Conservation (phyloP, 2,888 invertebrate species). For the Hydrotaea cyrtoneurina region DNA sequence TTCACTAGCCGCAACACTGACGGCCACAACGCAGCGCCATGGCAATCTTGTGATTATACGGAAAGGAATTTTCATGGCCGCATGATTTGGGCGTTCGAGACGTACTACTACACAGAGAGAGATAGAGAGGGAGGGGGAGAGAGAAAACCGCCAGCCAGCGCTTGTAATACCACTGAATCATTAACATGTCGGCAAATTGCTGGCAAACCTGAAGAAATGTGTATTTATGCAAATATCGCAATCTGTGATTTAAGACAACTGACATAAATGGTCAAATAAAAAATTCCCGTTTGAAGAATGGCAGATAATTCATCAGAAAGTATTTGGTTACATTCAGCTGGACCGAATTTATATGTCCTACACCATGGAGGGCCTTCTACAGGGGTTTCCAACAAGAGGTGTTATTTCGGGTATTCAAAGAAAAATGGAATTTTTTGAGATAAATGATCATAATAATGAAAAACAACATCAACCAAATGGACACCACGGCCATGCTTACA, state of each 20-base stretch:
- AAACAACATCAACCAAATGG: no score
- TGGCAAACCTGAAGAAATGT: not conserved
- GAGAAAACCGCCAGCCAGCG: not conserved
- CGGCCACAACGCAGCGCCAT: not conserved
- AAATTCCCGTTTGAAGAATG: not conserved
- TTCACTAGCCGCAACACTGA: constrained; percentile 51
- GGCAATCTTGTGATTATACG: not conserved
- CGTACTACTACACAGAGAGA: no score
- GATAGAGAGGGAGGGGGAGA: no score
- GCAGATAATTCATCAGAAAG: not conserved
- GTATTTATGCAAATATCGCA: not conserved
- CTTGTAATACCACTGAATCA: not conserved
- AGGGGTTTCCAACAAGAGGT: no score
- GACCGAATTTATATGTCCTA: no score
- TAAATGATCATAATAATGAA: no score
- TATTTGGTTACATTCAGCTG: no score
- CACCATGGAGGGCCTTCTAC: no score
- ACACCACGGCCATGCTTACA: no score
- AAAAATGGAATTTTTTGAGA: no score
- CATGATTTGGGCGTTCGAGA: not conserved
- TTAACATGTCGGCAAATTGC: not conserved
- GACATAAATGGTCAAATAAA: constrained; percentile 4
- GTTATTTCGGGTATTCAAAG: no score
- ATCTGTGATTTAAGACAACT: not conserved
- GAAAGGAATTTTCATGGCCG: constrained; percentile 31